phyloP scores from a whole-genome alignment of 2,888 invertebrate species.

The Tyria jacobaeae region DNA sequence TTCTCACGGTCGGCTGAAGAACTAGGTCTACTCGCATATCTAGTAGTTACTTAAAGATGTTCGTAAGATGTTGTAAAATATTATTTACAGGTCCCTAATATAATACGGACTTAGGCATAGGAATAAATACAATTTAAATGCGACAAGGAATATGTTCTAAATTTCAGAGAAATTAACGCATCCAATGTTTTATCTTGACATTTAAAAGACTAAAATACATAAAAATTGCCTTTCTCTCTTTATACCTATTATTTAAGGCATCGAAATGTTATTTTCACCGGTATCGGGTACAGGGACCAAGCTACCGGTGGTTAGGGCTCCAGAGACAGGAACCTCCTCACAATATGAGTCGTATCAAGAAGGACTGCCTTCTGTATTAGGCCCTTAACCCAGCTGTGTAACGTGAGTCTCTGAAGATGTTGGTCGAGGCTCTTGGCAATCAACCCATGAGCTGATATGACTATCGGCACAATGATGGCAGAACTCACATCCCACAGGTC shows the following conservation, averaged over 20 bases:
- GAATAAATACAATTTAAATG: not conserved
- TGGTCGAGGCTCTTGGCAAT: too few relatives aligned
- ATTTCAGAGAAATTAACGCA: too few relatives aligned
- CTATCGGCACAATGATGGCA: too few relatives aligned
- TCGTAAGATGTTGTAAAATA: not conserved
- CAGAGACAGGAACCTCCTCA: too few relatives aligned
- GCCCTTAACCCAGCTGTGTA: too few relatives aligned
- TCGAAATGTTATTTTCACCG: not conserved
- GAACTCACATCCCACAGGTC: too few relatives aligned
- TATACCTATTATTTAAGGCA: not conserved
- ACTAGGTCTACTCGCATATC: constrained; percentile 12
- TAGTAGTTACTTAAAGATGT: not conserved
- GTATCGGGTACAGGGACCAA: too few relatives aligned
- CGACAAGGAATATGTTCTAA: not conserved
- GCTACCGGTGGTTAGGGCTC: too few relatives aligned
- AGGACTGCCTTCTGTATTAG: too few relatives aligned
- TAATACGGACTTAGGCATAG: not conserved
- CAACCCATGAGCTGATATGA: too few relatives aligned
- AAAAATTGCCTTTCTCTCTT: not conserved
- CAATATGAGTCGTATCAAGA: too few relatives aligned
- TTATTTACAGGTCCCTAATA: not conserved
- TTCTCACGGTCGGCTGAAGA: constrained; percentile 15
- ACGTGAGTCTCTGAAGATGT: too few relatives aligned
- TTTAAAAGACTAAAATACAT: not conserved
- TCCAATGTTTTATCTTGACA: not conserved